Evolutionary conservation across 1,140 invertebrate species (phyloP), one percentile per base, ranked within the genome.

Genomic region (Frieseomelitta varia): DNA sequence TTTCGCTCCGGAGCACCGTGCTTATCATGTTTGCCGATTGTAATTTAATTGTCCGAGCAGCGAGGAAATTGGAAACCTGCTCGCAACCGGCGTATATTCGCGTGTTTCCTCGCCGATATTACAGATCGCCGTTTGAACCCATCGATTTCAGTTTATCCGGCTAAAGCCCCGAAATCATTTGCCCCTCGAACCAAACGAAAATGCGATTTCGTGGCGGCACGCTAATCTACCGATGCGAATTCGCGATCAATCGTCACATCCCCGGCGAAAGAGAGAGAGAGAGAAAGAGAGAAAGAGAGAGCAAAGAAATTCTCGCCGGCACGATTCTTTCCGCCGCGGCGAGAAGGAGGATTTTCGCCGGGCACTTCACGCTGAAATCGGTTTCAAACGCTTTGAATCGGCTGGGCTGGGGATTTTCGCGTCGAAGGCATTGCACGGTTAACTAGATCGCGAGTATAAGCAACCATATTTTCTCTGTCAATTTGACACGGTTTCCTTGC

Each of bases 31-130:
- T 90, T 85, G 85, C 89, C 91, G 91, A 93, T 93, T 93, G 91
- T 93, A 93, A 93, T 93, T 93, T 94, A 93, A 94, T 93, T 93
- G 92, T 91, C 91, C 91, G 90, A 47, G 91, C 91, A 90, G 91
- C 90, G 91, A 91, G 90, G 90, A 94, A 94, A 94, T 94, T 93
- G 92, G 90, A 93, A 90, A 90, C 93, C 89, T 88, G 89, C 90
- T 91, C 86, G 92, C 82, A 90, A 85, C 39, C 8, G 39, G 39
- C 88, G 82, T 77, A 63, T 81, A 76, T 73, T 30, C 79, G 79
- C 84, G 65, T 80, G 89, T 47, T 47, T 47, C 39, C 87, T 86
- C 90, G 84, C 71, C 75, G 79, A 85, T 90, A 89, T 90, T 87
- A 90, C 86, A 85, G 79, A 90, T 90, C 88, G 88, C 79, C 83